A percentile compares a stretch with the other conserved stretches of the same genome.
Evolutionary conservation across 1,140 invertebrate genomes (phyloP).

Genomic region (Protaetia brevitarsis): DNA sequence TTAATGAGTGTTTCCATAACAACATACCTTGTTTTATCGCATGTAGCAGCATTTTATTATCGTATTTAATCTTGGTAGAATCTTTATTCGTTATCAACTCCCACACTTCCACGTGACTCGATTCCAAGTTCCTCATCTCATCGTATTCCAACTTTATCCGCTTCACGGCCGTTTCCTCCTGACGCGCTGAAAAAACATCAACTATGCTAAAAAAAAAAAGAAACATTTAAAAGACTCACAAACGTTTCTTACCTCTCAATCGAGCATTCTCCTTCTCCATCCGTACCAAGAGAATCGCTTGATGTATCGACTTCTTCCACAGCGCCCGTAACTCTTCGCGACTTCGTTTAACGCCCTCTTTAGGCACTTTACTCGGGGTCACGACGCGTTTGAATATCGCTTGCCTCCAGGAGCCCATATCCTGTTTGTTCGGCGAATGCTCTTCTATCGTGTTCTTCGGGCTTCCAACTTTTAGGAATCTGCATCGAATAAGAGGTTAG

Average conservation of each 20-base stretch:
- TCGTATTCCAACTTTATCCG: slow-evolving; percentile 89
- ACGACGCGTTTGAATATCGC: slow-evolving; percentile 85
- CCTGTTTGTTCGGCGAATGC: slow-evolving; percentile 40
- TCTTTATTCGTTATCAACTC: slow-evolving; percentile 72
- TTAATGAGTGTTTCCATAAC: too few relatives aligned
- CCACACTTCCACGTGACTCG: slow-evolving; percentile 78
- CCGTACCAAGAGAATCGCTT: slow-evolving; percentile 84
- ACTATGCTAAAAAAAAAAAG: slow-evolving; percentile 52
- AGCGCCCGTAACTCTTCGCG: slow-evolving; percentile 71
- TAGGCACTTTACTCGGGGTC: slow-evolving; percentile 60
- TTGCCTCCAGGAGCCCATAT: slow-evolving; percentile 77
- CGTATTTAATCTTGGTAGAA: slow-evolving; percentile 58
- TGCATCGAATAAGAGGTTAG: slow-evolving; percentile 45
- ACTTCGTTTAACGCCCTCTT: slow-evolving; percentile 50
- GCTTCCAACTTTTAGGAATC: slow-evolving; percentile 78
- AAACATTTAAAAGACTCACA: neutral
- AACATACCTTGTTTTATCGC: slow-evolving; percentile 67
- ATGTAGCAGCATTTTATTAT: slow-evolving; percentile 72
- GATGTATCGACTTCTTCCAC: slow-evolving; percentile 91
- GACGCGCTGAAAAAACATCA: slow-evolving; percentile 53
- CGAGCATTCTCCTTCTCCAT: slow-evolving; percentile 94
- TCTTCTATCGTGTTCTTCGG: slow-evolving; percentile 53
- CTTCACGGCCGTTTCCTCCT: slow-evolving; percentile 84
- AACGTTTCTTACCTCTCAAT: slow-evolving; percentile 52
- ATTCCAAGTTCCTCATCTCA: slow-evolving; percentile 74